phyloP scores from a whole-genome alignment of 2,113 vertebrate genomes.

The Numenius arquata region DNA sequence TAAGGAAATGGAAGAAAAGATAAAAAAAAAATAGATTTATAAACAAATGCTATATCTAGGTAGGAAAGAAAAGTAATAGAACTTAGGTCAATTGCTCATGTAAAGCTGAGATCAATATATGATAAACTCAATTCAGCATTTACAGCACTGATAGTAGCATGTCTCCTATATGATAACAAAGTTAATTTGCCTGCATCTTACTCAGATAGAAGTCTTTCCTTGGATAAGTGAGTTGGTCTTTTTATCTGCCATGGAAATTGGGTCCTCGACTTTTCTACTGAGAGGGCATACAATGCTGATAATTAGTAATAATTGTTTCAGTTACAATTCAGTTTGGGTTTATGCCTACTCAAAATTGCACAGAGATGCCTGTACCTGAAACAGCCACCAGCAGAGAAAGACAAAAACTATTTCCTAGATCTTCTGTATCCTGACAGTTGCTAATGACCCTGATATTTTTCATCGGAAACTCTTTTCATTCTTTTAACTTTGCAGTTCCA shows the following conservation, averaged over 20 bases:
- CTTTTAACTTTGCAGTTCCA: background rate
- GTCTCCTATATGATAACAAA: background rate
- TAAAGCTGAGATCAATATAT: background rate
- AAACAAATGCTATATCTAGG: background rate
- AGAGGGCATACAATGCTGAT: background rate
- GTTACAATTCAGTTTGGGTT: background rate
- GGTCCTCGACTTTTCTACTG: background rate
- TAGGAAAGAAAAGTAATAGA: background rate
- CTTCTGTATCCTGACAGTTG: background rate
- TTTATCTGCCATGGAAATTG: background rate
- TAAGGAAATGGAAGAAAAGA: background rate
- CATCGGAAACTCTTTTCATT: background rate
- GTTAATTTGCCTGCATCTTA: background rate
- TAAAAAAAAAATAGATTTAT: background rate
- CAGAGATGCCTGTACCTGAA: background rate
- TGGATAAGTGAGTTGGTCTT: background rate
- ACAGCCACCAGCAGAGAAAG: background rate
- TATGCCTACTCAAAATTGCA: background rate
- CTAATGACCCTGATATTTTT: background rate
- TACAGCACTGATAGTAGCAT: background rate
- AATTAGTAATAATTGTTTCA: background rate
- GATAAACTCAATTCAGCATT: background rate
- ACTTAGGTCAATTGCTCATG: background rate
- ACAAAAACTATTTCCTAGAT: background rate
- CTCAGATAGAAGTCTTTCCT: background rate